phyloP scores from a whole-genome alignment of 1,140 invertebrate genomes.

The Archegozetes longisetosus region DNA sequence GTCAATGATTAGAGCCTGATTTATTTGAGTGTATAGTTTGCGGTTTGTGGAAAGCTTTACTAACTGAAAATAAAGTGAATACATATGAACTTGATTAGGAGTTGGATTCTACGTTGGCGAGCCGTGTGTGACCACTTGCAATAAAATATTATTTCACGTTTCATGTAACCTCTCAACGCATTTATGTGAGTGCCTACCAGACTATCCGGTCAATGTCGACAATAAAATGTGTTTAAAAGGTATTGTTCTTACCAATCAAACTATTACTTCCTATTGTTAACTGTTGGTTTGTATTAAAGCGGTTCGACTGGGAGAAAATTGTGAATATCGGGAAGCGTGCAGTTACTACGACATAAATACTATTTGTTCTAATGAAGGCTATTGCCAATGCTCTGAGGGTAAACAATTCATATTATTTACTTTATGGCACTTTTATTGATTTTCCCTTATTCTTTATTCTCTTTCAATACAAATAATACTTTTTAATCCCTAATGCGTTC shows the following conservation, averaged over 20 bases:
- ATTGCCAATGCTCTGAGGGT: conserved; percentile 13
- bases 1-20: too few relatives aligned
- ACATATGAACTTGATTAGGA: too few relatives aligned
- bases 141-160: conserved; percentile 22
- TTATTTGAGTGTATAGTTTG: too few relatives aligned
- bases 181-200: conserved; percentile 21
- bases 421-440: too few relatives aligned
- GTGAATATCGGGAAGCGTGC: conserved; percentile 19
- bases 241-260: conserved; percentile 9
- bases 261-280: background rate
- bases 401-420: background rate
- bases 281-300: conserved; percentile 12
- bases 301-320: conserved; percentile 16
- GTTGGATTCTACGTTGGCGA: conserved; percentile 8
- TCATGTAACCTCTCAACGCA: conserved; percentile 21
- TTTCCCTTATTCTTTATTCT: too few relatives aligned
- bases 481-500: too few relatives aligned
- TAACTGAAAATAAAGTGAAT: too few relatives aligned
- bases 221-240: conserved; percentile 22
- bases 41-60: too few relatives aligned
- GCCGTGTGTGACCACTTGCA: conserved; percentile 20
- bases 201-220: conserved; percentile 23
- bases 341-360: conserved; percentile 17
- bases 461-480: too few relatives aligned
- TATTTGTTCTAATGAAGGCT: conserved; percentile 14